phyloP scores from a whole-genome alignment of 2,888 invertebrate species.

The Drymonia ruficornis region DNA sequence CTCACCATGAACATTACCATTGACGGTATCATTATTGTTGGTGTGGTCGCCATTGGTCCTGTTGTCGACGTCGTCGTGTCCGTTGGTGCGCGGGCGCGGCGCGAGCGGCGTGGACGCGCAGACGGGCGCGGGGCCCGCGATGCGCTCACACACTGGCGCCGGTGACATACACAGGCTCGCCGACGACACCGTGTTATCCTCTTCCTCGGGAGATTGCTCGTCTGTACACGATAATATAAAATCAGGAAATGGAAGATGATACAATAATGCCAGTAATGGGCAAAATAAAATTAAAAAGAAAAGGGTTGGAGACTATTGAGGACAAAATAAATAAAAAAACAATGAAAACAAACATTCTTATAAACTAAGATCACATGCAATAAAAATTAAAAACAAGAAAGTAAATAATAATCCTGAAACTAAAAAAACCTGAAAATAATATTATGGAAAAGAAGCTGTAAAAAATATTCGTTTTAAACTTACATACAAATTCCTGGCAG shows the following conservation, averaged over 20 bases:
- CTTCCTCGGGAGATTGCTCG: conserved; percentile 62
- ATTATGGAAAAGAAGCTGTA: conserved; percentile 19
- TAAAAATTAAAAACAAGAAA: conserved; percentile 26
- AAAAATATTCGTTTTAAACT: conserved; percentile 47
- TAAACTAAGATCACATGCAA: conserved; percentile 17
- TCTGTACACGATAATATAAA: conserved; percentile 43
- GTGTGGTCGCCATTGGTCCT: conserved; percentile 34
- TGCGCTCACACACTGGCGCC: conserved; percentile 27
- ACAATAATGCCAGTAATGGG: not conserved
- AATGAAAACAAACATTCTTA: conserved; percentile 1
- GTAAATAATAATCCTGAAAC: conserved; percentile 15
- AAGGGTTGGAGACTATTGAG: not conserved
- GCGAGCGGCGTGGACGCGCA: conserved; percentile 46
- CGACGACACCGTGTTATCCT: conserved; percentile 72
- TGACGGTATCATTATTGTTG: conserved; percentile 53
- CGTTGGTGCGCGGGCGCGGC: conserved; percentile 50
- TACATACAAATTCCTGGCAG: conserved; percentile 65
- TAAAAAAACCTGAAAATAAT: conserved; percentile 20
- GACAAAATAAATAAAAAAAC: not conserved
- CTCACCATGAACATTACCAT: conserved; percentile 69
- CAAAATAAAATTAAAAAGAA: not conserved
- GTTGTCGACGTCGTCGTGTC: conserved; percentile 52
- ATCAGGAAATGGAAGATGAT: not conserved
- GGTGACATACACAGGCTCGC: conserved; percentile 77
- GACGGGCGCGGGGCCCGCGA: conserved; percentile 52